A percentile compares a stretch with the other conserved stretches of the same genome.
Conservation (phyloP, 2,113 vertebrate species). For the Bothrops jararaca region DNA sequence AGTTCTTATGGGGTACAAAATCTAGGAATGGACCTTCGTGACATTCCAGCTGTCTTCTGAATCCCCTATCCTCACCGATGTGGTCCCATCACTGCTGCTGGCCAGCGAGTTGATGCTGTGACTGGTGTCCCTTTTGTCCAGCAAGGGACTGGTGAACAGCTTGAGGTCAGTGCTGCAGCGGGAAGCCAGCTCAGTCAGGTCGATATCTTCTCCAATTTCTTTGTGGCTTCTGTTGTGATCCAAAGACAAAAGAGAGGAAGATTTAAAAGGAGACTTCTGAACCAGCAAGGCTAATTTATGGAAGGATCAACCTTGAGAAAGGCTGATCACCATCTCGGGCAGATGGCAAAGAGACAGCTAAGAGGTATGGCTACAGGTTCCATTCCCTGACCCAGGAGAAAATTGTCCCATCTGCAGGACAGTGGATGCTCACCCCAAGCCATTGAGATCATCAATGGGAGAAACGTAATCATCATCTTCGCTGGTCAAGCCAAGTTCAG, state of each 20-base stretch:
- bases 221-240: constrained; percentile 72
- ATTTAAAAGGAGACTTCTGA: not conserved
- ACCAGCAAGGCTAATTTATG: not conserved
- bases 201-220: constrained; percentile 81
- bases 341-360: not conserved
- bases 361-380: not conserved
- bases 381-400: not conserved
- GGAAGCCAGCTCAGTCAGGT: constrained; percentile 74
- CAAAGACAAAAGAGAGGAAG: not conserved
- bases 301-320: not conserved
- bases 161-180: constrained; percentile 54
- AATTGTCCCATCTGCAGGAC: not conserved
- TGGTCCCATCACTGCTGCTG: constrained; percentile 60
- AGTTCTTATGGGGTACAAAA: not conserved
- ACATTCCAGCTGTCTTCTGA: not conserved
- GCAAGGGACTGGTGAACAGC: constrained; percentile 58
- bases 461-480: constrained; percentile 91
- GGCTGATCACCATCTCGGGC: not conserved
- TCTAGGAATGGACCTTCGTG: not conserved
- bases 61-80: constrained; percentile 46
- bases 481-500: constrained; percentile 88
- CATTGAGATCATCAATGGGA: constrained; percentile 83
- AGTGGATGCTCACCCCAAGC: constrained; percentile 79
- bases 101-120: constrained; percentile 64
- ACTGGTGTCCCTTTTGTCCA: constrained; percentile 51